Conservation (phyloP, 1,140 invertebrate genomes). For the Drosophila sulfurigaster region DNA sequence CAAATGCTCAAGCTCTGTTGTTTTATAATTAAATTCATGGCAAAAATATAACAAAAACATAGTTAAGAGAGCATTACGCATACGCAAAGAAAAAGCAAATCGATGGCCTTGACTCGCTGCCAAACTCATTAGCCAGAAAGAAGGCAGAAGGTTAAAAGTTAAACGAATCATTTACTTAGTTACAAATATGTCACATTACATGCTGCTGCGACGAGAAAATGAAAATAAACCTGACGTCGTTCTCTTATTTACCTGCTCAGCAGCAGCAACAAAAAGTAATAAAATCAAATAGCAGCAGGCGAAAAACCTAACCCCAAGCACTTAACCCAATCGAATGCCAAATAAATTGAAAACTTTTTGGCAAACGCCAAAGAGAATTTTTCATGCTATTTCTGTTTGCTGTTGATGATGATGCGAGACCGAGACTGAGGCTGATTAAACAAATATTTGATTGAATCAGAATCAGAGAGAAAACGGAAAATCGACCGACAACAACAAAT, state of each 20-base stretch:
- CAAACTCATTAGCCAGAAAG: conserved; percentile 56
- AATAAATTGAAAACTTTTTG: conserved; percentile 46
- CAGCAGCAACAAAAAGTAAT: neutral
- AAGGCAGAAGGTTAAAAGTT: conserved; percentile 23
- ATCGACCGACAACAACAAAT: neutral
- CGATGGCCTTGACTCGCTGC: conserved; percentile 57
- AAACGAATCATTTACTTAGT: conserved; percentile 3
- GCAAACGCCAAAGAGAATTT: conserved; percentile 50
- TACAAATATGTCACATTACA: conserved; percentile 11
- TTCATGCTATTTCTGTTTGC: neutral
- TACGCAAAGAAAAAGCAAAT: neutral
- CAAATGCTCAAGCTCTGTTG: conserved; percentile 19
- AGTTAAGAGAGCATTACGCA: conserved; percentile 21
- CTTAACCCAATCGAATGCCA: conserved; percentile 16
- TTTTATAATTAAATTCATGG: conserved; percentile 60
- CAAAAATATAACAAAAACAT: neutral
- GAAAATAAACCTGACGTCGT: neutral
- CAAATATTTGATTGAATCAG: conserved; percentile 29
- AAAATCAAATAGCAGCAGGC: conserved; percentile 13
- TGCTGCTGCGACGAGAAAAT: neutral
- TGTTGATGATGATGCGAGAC: neutral
- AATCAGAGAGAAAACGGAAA: too few relatives aligned
- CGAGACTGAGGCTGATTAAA: conserved; percentile 15
- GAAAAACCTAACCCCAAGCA: conserved; percentile 1
- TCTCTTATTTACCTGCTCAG: neutral